These are phyloP conservation scores for Andrena dorsata DNA, from an alignment of 2,888 invertebrate genomes.

Conservation along the genomic window DNA sequence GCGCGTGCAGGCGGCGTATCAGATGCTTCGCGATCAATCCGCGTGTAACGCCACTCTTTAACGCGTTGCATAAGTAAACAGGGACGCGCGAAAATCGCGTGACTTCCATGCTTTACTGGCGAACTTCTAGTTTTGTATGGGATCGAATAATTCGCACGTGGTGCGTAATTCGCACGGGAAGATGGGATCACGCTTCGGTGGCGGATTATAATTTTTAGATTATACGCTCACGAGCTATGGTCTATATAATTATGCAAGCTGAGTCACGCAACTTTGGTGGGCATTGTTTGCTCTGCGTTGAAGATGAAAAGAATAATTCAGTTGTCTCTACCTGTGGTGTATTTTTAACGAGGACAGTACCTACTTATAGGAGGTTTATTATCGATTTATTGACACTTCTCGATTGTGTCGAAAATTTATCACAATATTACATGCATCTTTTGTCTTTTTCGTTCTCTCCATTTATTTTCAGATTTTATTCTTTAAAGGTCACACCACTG, in stretches of 20 bases:
- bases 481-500: too few relatives aligned
- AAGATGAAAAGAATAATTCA: too few relatives aligned
- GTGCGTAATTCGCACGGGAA: conserved; percentile 25
- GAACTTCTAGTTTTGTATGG: conserved; percentile 14
- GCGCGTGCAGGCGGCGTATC: conserved; percentile 54
- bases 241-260: not conserved
- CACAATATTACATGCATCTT: too few relatives aligned
- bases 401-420: too few relatives aligned
- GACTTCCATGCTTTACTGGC: conserved; percentile 16
- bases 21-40: conserved; percentile 55
- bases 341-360: too few relatives aligned
- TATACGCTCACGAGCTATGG: not conserved
- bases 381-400: too few relatives aligned
- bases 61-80: conserved; percentile 66
- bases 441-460: too few relatives aligned
- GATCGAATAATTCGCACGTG: conserved; percentile 23
- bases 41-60: conserved; percentile 58
- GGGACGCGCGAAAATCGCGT: conserved; percentile 55
- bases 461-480: too few relatives aligned
- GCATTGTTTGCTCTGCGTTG: too few relatives aligned
- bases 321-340: too few relatives aligned
- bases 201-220: not conserved
- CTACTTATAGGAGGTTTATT: too few relatives aligned
- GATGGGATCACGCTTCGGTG: not conserved
- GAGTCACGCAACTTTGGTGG: not conserved